These are phyloP conservation scores for Lepeophtheirus salmonis DNA, from an alignment of 1,140 invertebrate species.

Conservation along the genomic window DNA sequence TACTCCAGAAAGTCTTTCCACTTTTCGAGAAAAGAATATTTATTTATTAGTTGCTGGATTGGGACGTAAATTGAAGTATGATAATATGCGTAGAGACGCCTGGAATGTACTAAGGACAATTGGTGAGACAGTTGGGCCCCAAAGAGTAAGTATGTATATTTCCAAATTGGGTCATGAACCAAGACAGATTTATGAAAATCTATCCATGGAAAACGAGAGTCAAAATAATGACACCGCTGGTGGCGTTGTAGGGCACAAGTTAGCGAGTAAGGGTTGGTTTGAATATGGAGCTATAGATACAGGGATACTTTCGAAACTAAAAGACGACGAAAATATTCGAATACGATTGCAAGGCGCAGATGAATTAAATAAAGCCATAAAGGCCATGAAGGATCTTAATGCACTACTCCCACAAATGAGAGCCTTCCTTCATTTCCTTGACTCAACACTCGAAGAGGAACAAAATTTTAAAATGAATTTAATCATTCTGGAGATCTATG, in stretches of 20 bases:
- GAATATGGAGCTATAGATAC: constrained; percentile 15
- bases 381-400: constrained; percentile 31
- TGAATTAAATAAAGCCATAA: constrained; percentile 34
- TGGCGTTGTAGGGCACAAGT: not conserved
- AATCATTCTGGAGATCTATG: constrained; percentile 30
- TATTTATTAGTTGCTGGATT: constrained; percentile 9
- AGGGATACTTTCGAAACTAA: constrained; percentile 6
- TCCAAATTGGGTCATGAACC: not conserved
- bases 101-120: constrained; percentile 2
- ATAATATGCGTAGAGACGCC: not conserved
- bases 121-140: constrained; percentile 2
- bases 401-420: constrained; percentile 39
- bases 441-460: constrained; percentile 36
- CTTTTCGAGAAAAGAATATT: constrained; percentile 6
- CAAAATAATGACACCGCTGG: not conserved
- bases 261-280: constrained; percentile 1
- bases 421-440: constrained; percentile 39
- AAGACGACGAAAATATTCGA: constrained; percentile 35
- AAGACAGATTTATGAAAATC: not conserved
- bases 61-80: not conserved
- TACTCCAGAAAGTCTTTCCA: not conserved
- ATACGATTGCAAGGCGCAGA: constrained; percentile 36
- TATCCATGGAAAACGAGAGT: constrained; percentile 1
- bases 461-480: constrained; percentile 38
- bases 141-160: not conserved